These are phyloP conservation scores for Platyrinchus mystaceus DNA, from an alignment of 2,797 vertebrate species.

Conservation along the genomic window DNA sequence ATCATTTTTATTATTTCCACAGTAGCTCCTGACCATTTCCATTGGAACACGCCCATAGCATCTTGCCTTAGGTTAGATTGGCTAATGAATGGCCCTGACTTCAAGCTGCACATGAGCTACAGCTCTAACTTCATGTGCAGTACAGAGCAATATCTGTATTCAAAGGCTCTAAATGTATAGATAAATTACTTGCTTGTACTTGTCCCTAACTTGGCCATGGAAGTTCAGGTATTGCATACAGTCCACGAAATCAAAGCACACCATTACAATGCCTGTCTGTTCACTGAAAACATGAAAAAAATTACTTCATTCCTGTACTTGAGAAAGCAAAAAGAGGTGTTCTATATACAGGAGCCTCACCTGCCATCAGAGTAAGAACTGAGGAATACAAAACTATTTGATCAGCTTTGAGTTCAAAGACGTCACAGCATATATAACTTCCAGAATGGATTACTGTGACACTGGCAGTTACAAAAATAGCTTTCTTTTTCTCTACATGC, in stretches of 20 bases:
- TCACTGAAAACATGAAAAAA: not conserved
- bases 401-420: conserved; percentile 1
- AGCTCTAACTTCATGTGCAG: not conserved
- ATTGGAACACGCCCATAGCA: not conserved
- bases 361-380: not conserved
- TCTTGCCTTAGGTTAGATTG: not conserved
- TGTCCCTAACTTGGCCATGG: not conserved
- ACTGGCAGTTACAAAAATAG: not conserved
- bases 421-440: not conserved
- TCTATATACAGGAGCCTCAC: not conserved
- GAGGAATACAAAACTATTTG: not conserved
- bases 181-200: not conserved
- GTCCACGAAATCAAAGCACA: not conserved
- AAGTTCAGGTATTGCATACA: not conserved
- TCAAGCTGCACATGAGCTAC: not conserved
- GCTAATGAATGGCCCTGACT: not conserved
- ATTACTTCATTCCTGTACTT: not conserved
- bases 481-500: not conserved
- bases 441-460: not conserved
- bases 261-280: not conserved
- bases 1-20: not conserved
- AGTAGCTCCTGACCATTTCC: not conserved
- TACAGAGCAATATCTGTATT: not conserved
- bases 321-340: not conserved
- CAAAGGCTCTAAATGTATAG: not conserved